Evolutionary conservation across 2,888 invertebrate species (phyloP), one percentile per base, ranked within the genome.

Genomic region (Charanyca ferruginea): DNA sequence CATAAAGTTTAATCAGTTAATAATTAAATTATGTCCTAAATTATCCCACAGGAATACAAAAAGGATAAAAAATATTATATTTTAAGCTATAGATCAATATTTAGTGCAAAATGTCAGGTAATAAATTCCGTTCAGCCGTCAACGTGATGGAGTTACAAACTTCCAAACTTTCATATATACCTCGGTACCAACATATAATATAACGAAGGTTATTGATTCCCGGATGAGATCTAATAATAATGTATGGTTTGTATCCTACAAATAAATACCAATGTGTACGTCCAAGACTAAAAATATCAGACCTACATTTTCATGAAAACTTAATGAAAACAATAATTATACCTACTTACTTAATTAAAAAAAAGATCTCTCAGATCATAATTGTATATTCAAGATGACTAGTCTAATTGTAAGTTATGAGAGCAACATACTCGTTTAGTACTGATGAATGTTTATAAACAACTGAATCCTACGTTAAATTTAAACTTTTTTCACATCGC

Each of bases 381-480:
- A 32, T 23, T 66, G 18, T 13, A 0, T 8, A 11, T 20, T 1
- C 13, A 49, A 49, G 38, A 38, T 32, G 49, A 32, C 18, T 57
- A 11, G 22, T 44, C 1, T 25, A 25, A 47, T 45, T 66, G 32
- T 18, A 2, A 41, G 23, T 16, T 35, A 11, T 16, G 25, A 44
- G 13, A 51, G 11, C 6, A 68, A 49, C 13, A 38, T 42, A 52
- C 32, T 22, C 38, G 16, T 38, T 49, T 25, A 16, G 9, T 11
- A 28, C 6, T 20, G n/a, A 25, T 28, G 2, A 41, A 38, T 70
- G 45, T 47, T 67, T 70, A 60, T 28, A 9, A 3, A 42, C 13
- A 23, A 38, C 9, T 11, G 18, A 59, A 51, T 51, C 3, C 9
- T 22, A 51, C 11, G 13, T 32, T 23, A 20, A 32, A 42, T 42